Conservation (phyloP, 2,113 vertebrate species). For the Leucopternis melanops region DNA sequence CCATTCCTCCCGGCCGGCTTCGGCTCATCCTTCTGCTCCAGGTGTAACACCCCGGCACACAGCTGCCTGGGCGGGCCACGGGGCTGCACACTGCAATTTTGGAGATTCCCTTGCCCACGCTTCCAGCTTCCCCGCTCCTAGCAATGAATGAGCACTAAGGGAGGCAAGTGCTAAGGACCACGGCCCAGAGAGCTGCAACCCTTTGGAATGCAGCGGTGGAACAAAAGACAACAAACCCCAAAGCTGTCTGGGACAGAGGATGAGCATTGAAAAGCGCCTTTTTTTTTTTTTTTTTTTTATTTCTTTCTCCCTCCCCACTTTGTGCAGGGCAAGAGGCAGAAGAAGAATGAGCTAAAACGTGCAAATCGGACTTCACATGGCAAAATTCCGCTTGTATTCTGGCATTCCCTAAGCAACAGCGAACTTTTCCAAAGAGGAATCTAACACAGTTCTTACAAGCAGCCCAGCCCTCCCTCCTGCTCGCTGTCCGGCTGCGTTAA, state of each 20-base stretch:
- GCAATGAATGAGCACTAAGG: not conserved
- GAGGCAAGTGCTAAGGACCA: constrained; percentile 3
- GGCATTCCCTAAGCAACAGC: constrained; percentile 12
- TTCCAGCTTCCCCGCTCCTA: not conserved
- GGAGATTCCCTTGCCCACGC: not conserved
- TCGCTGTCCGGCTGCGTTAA: not conserved
- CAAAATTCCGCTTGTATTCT: constrained; percentile 52
- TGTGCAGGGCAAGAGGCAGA: constrained; percentile 3
- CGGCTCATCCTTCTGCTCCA: not conserved
- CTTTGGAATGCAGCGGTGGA: constrained; percentile 36
- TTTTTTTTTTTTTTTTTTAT: too few species aligned
- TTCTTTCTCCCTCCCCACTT: not conserved
- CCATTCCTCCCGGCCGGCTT: not conserved
- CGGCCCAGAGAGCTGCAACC: not conserved
- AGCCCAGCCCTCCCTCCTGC: constrained; percentile 1
- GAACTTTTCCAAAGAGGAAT: constrained; percentile 53
- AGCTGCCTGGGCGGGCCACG: not conserved
- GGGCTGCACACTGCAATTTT: not conserved
- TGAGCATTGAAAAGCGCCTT: not conserved
- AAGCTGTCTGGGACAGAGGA: not conserved
- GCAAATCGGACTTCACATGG: constrained; percentile 24
- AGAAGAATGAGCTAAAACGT: constrained; percentile 52
- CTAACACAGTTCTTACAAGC: constrained; percentile 30
- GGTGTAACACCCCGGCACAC: not conserved
- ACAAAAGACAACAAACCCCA: constrained; percentile 54